Evolutionary conservation across 1,140 invertebrate genomes (phyloP).

Genomic region (Drosophila insularis): DNA sequence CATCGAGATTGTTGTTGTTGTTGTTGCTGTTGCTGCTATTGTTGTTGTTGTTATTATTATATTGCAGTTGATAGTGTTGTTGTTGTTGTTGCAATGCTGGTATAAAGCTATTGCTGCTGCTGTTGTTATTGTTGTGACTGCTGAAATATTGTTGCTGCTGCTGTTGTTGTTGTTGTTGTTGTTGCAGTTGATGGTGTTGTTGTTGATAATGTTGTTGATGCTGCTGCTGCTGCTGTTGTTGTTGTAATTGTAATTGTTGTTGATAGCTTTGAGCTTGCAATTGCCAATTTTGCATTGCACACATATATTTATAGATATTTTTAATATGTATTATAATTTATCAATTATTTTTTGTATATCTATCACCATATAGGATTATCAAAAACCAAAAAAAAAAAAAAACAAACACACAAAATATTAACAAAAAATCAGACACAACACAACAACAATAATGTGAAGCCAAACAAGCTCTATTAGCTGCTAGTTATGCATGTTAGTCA

Average conservation of each 20-base stretch:
- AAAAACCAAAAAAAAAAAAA: not conserved
- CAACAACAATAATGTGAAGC: not conserved
- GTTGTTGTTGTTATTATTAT: constrained; percentile 25
- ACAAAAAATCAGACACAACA: not conserved
- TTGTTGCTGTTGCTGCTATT: constrained; percentile 44
- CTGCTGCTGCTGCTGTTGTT: constrained; percentile 29
- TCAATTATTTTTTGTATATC: not conserved
- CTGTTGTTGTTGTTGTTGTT: constrained; percentile 42
- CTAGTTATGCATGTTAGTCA: not conserved
- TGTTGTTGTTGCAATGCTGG: constrained; percentile 31
- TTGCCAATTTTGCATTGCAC: constrained; percentile 80
- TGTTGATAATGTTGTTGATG: constrained; percentile 43
- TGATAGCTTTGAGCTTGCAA: constrained; percentile 74
- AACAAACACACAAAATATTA: not conserved
- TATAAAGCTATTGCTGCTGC: constrained; percentile 37
- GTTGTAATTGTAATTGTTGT: constrained; percentile 67
- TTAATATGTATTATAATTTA: constrained; percentile 37
- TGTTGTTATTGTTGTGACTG: constrained; percentile 29
- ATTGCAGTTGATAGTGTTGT: constrained; percentile 17
- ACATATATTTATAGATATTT: constrained; percentile 57
- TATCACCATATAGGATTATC: not conserved
- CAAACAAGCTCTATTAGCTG: not conserved
- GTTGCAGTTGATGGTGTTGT: constrained; percentile 42
- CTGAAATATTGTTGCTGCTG: constrained; percentile 37
- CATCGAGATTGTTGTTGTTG: constrained; percentile 72